Evolutionary conservation across 2,888 invertebrate species (phyloP), one percentile per base, ranked within the genome.

Genomic region (Cheilosia soror): DNA sequence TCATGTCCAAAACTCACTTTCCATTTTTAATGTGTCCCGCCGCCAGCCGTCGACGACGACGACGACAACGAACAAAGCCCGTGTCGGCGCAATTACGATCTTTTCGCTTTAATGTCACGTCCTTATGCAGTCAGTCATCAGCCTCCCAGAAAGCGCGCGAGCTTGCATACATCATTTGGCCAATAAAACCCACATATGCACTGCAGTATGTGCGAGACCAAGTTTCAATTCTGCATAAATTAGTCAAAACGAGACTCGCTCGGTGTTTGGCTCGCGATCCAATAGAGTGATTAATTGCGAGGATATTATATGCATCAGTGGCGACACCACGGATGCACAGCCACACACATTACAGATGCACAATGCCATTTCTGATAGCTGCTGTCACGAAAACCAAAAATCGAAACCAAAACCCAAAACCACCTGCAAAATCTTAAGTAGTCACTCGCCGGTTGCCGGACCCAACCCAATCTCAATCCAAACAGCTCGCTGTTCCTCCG

Each of bases 51-150:
- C 40, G 68, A 57, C 60, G 40, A 33, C 71, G 51, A 15, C 51
- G 6, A 29, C 57, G 25, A 58, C 27, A 11, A 63, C 69, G 25
- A 81, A 69, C 69, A 71, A 80, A 85, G 76, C 76, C 71, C 62
- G 37, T 55, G 68, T 42, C 77, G 77, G 49, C 79, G 75, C 71
- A 80, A 72, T 77, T 68, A 85, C 53, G 57, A 85, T 81, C 81
- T 85, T 85, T 85, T 85, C 80, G 77, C 77, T 85, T 85, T 85
- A 85, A 85, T 85, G 85, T 85, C 85, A 85, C 85, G 85, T 85
- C 81, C 81, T 77, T 85, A 85, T 85, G 85, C 85, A 85, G 85
- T 81, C 85, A 76, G 71, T 77, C 81, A 85, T 85, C 81, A 85
- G 72, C 85, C 77, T 81, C 80, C 81, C 81, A 57, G 69, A n/a